Evolutionary conservation across 2,888 invertebrate species (phyloP), one percentile per base, ranked within the genome.

Genomic region (Nomada hirtipes): DNA sequence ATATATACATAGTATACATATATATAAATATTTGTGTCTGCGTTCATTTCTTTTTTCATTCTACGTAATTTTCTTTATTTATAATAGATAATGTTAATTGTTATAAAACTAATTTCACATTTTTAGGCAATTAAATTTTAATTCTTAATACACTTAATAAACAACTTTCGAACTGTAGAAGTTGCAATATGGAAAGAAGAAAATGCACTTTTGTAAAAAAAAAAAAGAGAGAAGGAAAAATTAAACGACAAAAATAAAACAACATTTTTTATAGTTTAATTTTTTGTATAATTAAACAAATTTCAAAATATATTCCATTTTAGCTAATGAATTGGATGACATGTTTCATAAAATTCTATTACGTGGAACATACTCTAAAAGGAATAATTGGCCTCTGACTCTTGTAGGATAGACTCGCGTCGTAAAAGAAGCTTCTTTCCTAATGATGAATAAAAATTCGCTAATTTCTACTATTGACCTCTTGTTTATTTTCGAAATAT

Each of bases 121-220:
- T 26, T 61, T 29, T 61, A n/a, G 36, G 52, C 26, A 29, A 44
- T 53, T 53, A 42, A 26, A 64, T 44, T 47, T 2, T 69, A 26
- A 2, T 53, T 44, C 53, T 55, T 42, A 13, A 47, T 53, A 42
- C 20, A 23, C 15, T 55, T 42, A 13, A 47, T 61, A 42, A 42
- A 23, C 15, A 23, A 55, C 23, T 18, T 44, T 59, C 20, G 29
- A 75, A 77, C 13, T 59, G 18, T 47, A 29, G n/a, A 64, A 52
- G 4, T 65, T 50, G 52, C 29, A 75, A 44, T 29, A 55, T 61
- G 61, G 36, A 26, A 2, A 59, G 59, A 4, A 11, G 3, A 2
- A 73, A 68, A 59, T 59, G 57, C 18, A n/a, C 69, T 74, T 57
- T 68, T 74, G 23, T 67, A 26, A 23, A n/a, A 47, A 26, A 26